Base-by-base conservation (phyloP, 1,140 invertebrate species). In the Drosophila bifasciata region DNA sequence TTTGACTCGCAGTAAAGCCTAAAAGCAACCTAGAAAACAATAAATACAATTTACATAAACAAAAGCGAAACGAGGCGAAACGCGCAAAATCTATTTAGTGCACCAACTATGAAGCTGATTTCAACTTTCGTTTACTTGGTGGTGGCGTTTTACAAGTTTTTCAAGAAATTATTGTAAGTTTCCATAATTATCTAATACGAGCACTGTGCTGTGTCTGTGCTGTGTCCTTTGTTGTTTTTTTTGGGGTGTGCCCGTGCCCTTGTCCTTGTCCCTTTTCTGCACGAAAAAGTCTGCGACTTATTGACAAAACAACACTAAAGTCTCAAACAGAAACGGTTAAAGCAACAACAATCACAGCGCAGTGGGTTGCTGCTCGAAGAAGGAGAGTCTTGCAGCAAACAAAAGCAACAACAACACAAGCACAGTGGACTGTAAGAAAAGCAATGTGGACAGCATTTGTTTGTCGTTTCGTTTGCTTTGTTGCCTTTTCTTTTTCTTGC, bases 121-220 rank as follows among this genome's bases (percentile, higher is more conserved):
- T 90, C 89, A n/a, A 76, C 67, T 50, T 39, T 90, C 57, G 64
- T 90, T 21, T 74, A 71, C 43, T 48, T 81, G 36, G 16, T 85
- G 17, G 83, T 90, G 43, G 67, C 78, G 44, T 68, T 79, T 44
- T 90, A 90, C 46, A 90, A 90, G 58, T 60, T 85, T 51, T 63
- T 83, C 40, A 90, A 79, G 36, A 90, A 90, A 68, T 81, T 81
- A 43, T 43, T 90, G 88, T 90, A 81, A 90, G 89, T 90, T 49
- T 6, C n/a, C 11, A 1, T 1, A 21, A 66, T 78, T 78, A 66
- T 52, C 64, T 78, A 83, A 83, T 67, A 52, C 19, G 40, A 45
- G 39, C 45, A 17, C 19, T 8, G 7, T 17, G 5, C n/a, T 16
- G 8, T 56, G 17, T n/a, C 1, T 6, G 8, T 32, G 13, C 7